phyloP scores from a whole-genome alignment of 30 jellyfish, hydroid and myxozoan genomes.

The Morbakka virulenta region DNA sequence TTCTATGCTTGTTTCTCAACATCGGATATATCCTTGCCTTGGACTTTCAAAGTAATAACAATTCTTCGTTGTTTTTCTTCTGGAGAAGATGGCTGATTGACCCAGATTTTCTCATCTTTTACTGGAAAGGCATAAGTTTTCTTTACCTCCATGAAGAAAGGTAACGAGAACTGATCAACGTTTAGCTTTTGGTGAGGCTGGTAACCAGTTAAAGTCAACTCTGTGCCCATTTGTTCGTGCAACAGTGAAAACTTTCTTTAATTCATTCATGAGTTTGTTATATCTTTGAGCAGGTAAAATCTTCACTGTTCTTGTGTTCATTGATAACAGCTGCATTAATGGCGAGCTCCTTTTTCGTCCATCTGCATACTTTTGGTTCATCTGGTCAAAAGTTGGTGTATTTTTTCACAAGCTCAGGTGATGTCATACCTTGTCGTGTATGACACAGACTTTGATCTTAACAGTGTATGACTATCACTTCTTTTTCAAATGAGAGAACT shows the following conservation, averaged over 20 bases:
- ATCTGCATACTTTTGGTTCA: not conserved
- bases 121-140: not conserved
- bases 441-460: too few relatives aligned
- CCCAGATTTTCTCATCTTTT: not conserved
- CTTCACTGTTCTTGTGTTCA: conserved; percentile 29
- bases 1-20: too few relatives aligned
- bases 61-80: too few relatives aligned
- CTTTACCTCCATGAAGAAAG: not conserved
- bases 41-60: too few relatives aligned
- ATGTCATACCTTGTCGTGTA: too few relatives aligned
- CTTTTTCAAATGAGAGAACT: too few relatives aligned
- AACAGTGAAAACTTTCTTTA: not conserved
- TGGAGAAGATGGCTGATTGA: not conserved
- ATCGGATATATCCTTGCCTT: too few relatives aligned
- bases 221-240: conserved; percentile 73
- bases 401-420: too few relatives aligned
- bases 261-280: conserved; percentile 16
- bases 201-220: conserved; percentile 48
- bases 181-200: conserved; percentile 32
- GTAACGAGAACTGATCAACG: conserved; percentile 35
- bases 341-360: too few relatives aligned
- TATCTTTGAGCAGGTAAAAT: conserved; percentile 40
- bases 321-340: too few relatives aligned
- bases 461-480: too few relatives aligned
- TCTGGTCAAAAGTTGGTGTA: not conserved